These are phyloP conservation scores for Sebastes itinus DNA, from an alignment of 2,797 vertebrate species.

Conservation along the genomic window DNA sequence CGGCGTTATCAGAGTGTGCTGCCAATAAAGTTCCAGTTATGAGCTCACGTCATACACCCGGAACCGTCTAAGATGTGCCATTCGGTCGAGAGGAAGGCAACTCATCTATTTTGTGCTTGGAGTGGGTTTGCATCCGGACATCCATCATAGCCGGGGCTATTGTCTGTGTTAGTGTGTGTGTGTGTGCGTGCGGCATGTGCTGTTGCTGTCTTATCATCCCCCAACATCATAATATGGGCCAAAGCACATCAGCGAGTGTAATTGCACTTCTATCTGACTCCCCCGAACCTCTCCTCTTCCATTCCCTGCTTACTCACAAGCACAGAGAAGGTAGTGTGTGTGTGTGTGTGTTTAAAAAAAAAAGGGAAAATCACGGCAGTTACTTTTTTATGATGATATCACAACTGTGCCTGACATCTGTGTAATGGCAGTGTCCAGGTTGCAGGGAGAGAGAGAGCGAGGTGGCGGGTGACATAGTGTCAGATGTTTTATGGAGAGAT, in stretches of 20 bases:
- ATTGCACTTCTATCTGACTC: constrained; percentile 72
- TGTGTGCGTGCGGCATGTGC: constrained; percentile 19
- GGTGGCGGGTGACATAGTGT: constrained; percentile 52
- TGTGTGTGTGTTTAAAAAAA: background rate
- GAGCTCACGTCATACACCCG: constrained; percentile 27
- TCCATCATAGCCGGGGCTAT: constrained; percentile 67
- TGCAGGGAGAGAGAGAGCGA: constrained; percentile 38
- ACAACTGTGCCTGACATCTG: constrained; percentile 77
- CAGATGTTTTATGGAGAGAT: constrained; percentile 68
- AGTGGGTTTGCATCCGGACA: constrained; percentile 64
- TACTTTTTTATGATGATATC: constrained; percentile 77
- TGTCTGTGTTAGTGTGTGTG: constrained; percentile 44
- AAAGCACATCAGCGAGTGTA: constrained; percentile 75
- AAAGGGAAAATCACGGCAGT: constrained; percentile 24
- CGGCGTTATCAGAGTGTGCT: constrained; percentile 36
- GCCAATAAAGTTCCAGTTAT: constrained; percentile 55
- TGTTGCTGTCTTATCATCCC: constrained; percentile 57
- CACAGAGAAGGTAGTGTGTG: background rate
- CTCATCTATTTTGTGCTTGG: constrained; percentile 63
- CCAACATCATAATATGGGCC: constrained; percentile 75
- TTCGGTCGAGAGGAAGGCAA: constrained; percentile 46
- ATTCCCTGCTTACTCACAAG: constrained; percentile 51
- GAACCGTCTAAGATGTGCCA: constrained; percentile 48
- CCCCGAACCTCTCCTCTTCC: constrained; percentile 40
- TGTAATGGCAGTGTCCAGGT: constrained; percentile 72